Evolutionary conservation across 2,888 invertebrate species (phyloP).

Genomic region (Drosophila merina): DNA sequence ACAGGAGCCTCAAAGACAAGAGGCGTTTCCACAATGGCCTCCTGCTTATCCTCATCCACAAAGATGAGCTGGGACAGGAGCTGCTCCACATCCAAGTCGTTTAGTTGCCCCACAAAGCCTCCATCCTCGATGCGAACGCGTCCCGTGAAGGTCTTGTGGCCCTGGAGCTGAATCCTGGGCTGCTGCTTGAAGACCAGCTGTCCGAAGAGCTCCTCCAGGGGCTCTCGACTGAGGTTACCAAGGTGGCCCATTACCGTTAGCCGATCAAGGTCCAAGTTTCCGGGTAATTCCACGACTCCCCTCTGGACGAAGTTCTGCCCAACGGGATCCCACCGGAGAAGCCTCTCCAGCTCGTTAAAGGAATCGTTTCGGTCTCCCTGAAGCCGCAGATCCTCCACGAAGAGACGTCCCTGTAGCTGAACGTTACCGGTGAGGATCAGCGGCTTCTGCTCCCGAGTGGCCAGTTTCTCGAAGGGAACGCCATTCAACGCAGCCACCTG

Average conservation of each 20-base stretch:
- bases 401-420: slow-evolving; percentile 75
- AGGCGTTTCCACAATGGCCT: slow-evolving; percentile 67
- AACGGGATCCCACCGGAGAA: slow-evolving; percentile 66
- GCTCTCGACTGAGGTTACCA: slow-evolving; percentile 67
- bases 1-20: slow-evolving; percentile 82
- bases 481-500: slow-evolving; percentile 83
- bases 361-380: slow-evolving; percentile 46
- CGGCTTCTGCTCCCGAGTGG: slow-evolving; percentile 75
- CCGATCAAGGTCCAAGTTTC: slow-evolving; percentile 51
- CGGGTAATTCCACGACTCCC: slow-evolving; percentile 61
- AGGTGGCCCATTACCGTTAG: slow-evolving; percentile 71
- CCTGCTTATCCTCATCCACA: slow-evolving; percentile 63
- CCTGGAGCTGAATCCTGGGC: slow-evolving; percentile 56
- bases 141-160: slow-evolving; percentile 79
- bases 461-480: slow-evolving; percentile 81
- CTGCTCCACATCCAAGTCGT: slow-evolving; percentile 79
- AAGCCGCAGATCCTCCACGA: slow-evolving; percentile 60
- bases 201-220: slow-evolving; percentile 71
- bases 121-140: slow-evolving; percentile 78
- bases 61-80: slow-evolving; percentile 83
- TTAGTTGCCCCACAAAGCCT: slow-evolving; percentile 77
- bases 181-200: slow-evolving; percentile 75
- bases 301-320: slow-evolving; percentile 70
- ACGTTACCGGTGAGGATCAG: slow-evolving; percentile 68
- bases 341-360: slow-evolving; percentile 42